Conservation (phyloP, 2,888 invertebrate genomes). For the Acleris laterana region DNA sequence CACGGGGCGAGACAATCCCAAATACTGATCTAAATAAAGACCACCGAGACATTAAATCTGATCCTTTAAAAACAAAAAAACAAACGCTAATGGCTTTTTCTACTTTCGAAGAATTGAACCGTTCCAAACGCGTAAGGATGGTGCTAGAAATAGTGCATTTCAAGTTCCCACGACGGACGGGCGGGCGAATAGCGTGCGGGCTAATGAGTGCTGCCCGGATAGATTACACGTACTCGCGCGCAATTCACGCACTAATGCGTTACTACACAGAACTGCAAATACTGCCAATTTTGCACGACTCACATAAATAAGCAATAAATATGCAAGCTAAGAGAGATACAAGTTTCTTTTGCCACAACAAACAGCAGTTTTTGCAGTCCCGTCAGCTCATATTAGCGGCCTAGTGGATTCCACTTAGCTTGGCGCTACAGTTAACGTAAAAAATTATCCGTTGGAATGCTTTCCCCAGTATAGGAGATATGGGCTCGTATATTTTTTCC, state of each 20-base stretch:
- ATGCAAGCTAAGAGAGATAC: slow-evolving; percentile 21
- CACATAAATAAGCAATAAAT: slow-evolving; percentile 37
- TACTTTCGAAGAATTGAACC: slow-evolving; percentile 47
- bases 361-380: slow-evolving; percentile 25
- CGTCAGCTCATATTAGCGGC: slow-evolving; percentile 17
- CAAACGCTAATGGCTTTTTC: slow-evolving; percentile 40
- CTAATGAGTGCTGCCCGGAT: slow-evolving; percentile 72
- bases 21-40: slow-evolving; percentile 58
- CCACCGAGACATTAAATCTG: slow-evolving; percentile 55
- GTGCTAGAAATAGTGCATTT: slow-evolving; percentile 51
- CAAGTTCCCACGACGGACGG: slow-evolving; percentile 70
- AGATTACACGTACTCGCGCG: slow-evolving; percentile 66
- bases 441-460: slow-evolving; percentile 38
- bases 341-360: slow-evolving; percentile 18
- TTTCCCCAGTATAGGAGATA: slow-evolving; percentile 34
- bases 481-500: slow-evolving; percentile 39
- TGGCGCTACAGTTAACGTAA: slow-evolving; percentile 23
- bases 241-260: slow-evolving; percentile 74
- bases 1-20: slow-evolving; percentile 46
- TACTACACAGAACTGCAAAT: slow-evolving; percentile 67
- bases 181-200: slow-evolving; percentile 57
- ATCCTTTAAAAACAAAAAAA: slow-evolving; percentile 49
- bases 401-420: slow-evolving; percentile 24
- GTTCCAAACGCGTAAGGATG: slow-evolving; percentile 50
- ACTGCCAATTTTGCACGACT: slow-evolving; percentile 59